phyloP scores from a whole-genome alignment of 2,113 vertebrate genomes.

The Camelus dromedarius region DNA sequence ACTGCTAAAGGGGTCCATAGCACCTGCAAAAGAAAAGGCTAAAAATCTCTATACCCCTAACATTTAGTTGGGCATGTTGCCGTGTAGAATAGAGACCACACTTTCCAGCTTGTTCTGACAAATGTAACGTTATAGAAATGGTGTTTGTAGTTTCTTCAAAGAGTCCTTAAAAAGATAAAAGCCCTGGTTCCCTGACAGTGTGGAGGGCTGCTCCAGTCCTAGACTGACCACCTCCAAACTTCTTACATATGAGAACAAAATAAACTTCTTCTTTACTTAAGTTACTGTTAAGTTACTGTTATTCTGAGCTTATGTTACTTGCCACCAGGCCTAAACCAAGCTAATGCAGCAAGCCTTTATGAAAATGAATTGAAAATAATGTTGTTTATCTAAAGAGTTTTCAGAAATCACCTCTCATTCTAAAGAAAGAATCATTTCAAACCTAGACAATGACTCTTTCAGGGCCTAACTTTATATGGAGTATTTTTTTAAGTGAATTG shows the following conservation, averaged over 20 bases:
- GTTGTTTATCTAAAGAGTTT: constrained; percentile 40
- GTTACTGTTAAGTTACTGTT: neutral
- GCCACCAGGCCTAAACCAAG: neutral
- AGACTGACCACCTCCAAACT: neutral
- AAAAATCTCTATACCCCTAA: neutral
- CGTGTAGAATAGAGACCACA: neutral
- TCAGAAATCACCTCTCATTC: constrained; percentile 7
- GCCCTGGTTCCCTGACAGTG: neutral
- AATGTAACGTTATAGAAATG: neutral
- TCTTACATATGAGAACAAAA: neutral
- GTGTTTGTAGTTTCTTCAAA: neutral
- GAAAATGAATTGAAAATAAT: neutral
- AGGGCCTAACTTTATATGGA: neutral
- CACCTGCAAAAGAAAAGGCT: neutral
- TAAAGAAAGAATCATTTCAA: constrained; percentile 48
- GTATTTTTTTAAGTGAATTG: neutral
- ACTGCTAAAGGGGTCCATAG: neutral
- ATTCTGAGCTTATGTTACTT: neutral
- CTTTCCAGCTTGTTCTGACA: neutral
- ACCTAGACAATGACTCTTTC: neutral
- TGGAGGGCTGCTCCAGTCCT: too few species aligned
- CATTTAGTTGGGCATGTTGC: neutral
- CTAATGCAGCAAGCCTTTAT: neutral
- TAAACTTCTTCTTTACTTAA: neutral
- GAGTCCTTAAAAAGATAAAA: neutral